Evolutionary conservation across 2,888 invertebrate genomes (phyloP).

Genomic region (Chaetoderma sp.): DNA sequence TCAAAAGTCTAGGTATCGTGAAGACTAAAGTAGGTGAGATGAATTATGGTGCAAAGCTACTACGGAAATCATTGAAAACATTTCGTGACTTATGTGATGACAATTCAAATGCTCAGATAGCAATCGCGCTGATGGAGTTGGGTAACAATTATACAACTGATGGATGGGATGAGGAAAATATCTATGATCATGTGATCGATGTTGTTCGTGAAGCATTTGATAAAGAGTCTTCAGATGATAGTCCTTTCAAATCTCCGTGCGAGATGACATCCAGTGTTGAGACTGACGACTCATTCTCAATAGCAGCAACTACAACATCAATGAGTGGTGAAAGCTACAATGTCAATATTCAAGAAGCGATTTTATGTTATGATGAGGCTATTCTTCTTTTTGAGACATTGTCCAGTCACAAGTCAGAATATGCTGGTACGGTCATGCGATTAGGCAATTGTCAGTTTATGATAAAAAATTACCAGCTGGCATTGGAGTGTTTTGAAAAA

Average conservation of each 20-base stretch:
- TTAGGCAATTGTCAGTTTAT: conserved; percentile 66
- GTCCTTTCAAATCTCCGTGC: background rate
- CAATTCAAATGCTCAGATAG: conserved; percentile 55
- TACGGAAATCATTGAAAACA: conserved; percentile 59
- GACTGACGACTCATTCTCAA: background rate
- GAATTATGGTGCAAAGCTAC: conserved; percentile 54
- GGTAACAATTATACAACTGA: conserved; percentile 64
- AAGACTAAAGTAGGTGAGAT: conserved; percentile 60
- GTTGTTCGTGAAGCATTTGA: conserved; percentile 61
- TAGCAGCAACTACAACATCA: background rate
- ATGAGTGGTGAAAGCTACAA: background rate
- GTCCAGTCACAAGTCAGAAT: conserved; percentile 48
- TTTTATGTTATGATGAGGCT: conserved; percentile 61
- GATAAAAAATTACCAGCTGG: conserved; percentile 60
- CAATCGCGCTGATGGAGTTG: conserved; percentile 59
- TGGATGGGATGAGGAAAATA: conserved; percentile 54
- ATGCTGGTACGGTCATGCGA: conserved; percentile 58
- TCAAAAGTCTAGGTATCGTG: conserved; percentile 60
- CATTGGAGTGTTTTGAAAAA: conserved; percentile 63
- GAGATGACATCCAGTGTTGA: background rate
- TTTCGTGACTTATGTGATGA: conserved; percentile 56
- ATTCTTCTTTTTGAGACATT: conserved; percentile 52
- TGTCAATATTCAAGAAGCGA: conserved; percentile 58
- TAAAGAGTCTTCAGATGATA: conserved; percentile 51
- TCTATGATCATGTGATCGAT: conserved; percentile 59